Evolutionary conservation across 2,888 invertebrate genomes (phyloP).

Genomic region (Philereme transversata): DNA sequence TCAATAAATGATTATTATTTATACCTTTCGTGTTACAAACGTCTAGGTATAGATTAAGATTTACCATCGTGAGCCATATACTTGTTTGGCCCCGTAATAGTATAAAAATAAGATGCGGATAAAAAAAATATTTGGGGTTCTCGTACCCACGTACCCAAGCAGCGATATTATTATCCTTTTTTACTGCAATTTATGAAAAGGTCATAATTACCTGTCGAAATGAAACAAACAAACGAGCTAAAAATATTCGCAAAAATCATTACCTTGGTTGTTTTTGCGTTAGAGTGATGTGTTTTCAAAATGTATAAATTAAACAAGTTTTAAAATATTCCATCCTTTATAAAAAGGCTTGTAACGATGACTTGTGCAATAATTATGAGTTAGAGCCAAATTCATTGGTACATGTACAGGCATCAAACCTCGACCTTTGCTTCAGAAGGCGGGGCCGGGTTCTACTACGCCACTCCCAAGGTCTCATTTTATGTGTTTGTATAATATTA

Average conservation of each 20-base stretch:
- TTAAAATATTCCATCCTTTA: constrained; percentile 1
- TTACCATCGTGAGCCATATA: too few relatives aligned
- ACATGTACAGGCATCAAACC: constrained; percentile 9
- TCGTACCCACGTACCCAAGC: too few relatives aligned
- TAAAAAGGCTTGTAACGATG: neutral
- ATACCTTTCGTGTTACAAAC: too few relatives aligned
- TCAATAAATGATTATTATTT: too few relatives aligned
- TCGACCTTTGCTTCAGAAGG: constrained; percentile 13
- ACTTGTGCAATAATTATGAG: constrained; percentile 1
- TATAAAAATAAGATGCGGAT: neutral
- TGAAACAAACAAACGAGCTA: constrained; percentile 3
- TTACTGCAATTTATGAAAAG: too few relatives aligned
- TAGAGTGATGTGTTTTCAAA: constrained; percentile 1
- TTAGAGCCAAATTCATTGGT: neutral
- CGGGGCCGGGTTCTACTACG: constrained; percentile 2
- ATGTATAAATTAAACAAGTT: neutral
- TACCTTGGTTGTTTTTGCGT: constrained; percentile 8
- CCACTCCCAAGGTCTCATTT: constrained; percentile 5
- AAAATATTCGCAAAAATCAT: neutral
- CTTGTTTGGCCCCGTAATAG: too few relatives aligned
- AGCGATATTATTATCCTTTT: too few relatives aligned
- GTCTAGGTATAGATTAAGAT: too few relatives aligned
- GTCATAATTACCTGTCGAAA: neutral
- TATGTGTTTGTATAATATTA: too few relatives aligned
- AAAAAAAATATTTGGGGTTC: too few relatives aligned